Conservation (phyloP, 2,113 vertebrate genomes). For the Lycaon pictus region DNA sequence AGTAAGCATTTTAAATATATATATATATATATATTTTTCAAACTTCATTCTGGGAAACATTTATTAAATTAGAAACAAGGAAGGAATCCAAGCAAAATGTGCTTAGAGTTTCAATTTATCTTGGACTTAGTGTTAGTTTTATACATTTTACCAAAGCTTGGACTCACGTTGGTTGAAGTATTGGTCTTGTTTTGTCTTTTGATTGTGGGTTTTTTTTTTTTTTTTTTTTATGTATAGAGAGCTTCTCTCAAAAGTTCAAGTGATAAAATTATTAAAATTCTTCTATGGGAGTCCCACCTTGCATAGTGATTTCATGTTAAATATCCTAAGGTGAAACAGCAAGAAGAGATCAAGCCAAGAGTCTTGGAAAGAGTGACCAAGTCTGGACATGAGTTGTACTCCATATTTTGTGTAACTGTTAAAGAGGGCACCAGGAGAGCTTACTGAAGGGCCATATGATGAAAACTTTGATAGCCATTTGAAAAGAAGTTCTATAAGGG, state of each 20-base stretch:
- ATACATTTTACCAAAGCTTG: conserved; percentile 60
- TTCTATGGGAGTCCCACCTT: background rate
- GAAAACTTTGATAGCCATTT: background rate
- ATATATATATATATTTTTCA: conserved; percentile 77
- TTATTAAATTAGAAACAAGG: conserved; percentile 82
- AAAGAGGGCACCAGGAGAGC: background rate
- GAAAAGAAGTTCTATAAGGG: background rate
- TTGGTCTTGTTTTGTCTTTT: conserved; percentile 47
- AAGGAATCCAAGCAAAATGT: conserved; percentile 54
- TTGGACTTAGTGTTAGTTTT: conserved; percentile 29
- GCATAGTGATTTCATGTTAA: background rate
- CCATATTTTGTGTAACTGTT: background rate
- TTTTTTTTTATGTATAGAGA: background rate
- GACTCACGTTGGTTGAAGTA: conserved; percentile 5
- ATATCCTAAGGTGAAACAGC: background rate
- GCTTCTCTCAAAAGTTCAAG: conserved; percentile 51
- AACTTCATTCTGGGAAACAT: conserved; percentile 77
- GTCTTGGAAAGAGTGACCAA: background rate
- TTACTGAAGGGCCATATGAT: background rate
- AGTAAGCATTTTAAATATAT: conserved; percentile 83
- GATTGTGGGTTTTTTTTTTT: background rate
- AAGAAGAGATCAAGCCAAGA: background rate
- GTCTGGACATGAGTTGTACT: background rate
- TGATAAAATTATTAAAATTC: conserved; percentile 63
- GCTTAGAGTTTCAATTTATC: conserved; percentile 74